Percentiles rank a stretch among this genome's conserved stretches.
phyloP scores from a whole-genome alignment of 1,140 invertebrate species.

The Pentalonia nigronervosa region DNA sequence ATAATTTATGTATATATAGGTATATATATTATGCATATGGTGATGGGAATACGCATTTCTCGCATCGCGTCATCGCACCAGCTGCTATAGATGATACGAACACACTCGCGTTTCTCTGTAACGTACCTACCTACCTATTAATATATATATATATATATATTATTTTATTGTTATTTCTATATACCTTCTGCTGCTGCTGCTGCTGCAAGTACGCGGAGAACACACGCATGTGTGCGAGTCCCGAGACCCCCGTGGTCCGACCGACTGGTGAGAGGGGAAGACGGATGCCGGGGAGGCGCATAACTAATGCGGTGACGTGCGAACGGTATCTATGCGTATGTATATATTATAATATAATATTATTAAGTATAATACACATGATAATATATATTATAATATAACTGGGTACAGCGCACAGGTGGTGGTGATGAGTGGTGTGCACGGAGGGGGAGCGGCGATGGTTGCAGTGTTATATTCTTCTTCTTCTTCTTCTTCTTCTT shows the following conservation, averaged over 20 bases:
- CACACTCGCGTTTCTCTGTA: neutral
- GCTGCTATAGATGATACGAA: neutral
- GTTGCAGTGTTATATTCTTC: neutral
- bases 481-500: neutral
- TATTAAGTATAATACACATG: too few species aligned
- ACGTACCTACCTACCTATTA: neutral
- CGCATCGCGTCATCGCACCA: slow-evolving; percentile 4
- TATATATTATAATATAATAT: neutral
- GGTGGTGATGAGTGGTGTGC: too few species aligned
- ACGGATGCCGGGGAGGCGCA: slow-evolving; percentile 12
- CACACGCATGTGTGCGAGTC: neutral
- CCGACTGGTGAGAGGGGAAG: neutral
- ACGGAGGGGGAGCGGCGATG: neutral
- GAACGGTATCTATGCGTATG: neutral
- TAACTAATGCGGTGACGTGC: slow-evolving; percentile 17
- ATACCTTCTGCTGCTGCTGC: neutral
- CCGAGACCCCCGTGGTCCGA: neutral
- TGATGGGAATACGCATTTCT: neutral
- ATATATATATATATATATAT: too few species aligned
- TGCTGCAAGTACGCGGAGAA: neutral
- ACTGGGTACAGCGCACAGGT: too few species aligned
- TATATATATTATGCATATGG: too few species aligned
- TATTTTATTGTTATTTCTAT: neutral
- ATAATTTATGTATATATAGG: neutral
- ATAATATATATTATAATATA: too few species aligned